A percentile compares a stretch with the other conserved stretches of the same genome.
These are phyloP conservation scores for Liasis olivaceus DNA, from an alignment of 2,797 vertebrate species.

Conservation along the genomic window DNA sequence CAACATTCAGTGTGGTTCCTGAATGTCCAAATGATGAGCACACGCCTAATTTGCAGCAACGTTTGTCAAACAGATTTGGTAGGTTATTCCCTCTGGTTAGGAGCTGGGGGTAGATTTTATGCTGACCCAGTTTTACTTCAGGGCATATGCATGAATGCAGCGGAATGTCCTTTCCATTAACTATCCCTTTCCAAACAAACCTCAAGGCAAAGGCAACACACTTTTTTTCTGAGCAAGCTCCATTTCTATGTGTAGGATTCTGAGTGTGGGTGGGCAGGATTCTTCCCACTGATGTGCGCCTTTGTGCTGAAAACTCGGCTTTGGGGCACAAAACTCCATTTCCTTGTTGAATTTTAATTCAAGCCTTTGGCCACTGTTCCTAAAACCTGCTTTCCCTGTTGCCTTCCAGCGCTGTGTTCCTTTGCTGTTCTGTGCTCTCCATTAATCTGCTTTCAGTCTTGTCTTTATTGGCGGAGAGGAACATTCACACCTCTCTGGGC, in stretches of 20 bases:
- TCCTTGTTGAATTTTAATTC: neutral
- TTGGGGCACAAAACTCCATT: too few relatives aligned
- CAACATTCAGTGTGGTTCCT: too few relatives aligned
- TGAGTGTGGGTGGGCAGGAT: neutral
- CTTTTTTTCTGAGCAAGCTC: too few relatives aligned
- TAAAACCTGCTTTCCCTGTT: neutral
- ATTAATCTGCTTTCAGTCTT: neutral
- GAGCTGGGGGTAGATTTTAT: too few relatives aligned
- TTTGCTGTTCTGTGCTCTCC: neutral
- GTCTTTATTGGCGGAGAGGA: neutral
- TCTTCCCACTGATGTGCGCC: neutral
- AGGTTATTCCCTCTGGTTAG: neutral
- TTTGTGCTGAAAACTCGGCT: neutral
- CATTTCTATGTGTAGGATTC: neutral
- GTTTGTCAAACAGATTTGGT: too few relatives aligned
- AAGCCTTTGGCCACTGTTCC: neutral
- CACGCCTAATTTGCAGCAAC: too few relatives aligned
- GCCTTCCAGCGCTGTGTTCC: neutral
- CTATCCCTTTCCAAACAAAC: neutral
- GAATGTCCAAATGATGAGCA: too few relatives aligned
- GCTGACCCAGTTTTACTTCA: neutral
- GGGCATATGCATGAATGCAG: neutral
- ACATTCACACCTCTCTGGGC: too few relatives aligned
- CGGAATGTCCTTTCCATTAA: neutral
- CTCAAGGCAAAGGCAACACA: neutral